These are phyloP conservation scores for Macrosteles quadrilineatus DNA, from an alignment of 1,140 invertebrate species.

Conservation along the genomic window DNA sequence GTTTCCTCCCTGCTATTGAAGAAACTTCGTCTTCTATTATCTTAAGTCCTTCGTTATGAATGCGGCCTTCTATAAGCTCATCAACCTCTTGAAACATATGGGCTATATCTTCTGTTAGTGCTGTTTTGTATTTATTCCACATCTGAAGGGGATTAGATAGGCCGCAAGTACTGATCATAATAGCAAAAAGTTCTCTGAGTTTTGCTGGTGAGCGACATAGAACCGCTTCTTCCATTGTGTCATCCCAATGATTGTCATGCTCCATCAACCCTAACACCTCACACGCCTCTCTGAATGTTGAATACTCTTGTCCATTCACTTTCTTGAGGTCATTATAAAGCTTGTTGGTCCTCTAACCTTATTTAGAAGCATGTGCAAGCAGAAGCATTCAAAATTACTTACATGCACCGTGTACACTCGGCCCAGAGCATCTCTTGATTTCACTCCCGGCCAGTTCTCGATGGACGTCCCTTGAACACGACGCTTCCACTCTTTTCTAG, in stretches of 20 bases:
- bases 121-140: constrained; percentile 49
- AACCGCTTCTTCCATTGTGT: constrained; percentile 44
- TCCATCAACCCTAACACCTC: constrained; percentile 34
- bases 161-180: constrained; percentile 46
- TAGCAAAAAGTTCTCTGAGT: constrained; percentile 52
- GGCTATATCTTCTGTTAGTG: too few species aligned
- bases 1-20: constrained; percentile 38
- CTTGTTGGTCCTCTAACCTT: constrained; percentile 52
- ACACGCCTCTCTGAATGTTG: constrained; percentile 50
- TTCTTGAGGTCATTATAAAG: constrained; percentile 51
- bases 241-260: constrained; percentile 46
- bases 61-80: constrained; percentile 35
- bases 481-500: constrained; percentile 31
- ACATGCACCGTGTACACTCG: constrained; percentile 48
- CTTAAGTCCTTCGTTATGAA: constrained; percentile 46
- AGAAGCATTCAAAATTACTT: constrained; percentile 46
- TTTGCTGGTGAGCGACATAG: constrained; percentile 44
- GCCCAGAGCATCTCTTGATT: constrained; percentile 40
- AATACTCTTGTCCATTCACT: constrained; percentile 48
- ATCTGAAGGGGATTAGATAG: constrained; percentile 43
- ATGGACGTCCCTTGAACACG: constrained; percentile 39
- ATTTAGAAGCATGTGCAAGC: constrained; percentile 51
- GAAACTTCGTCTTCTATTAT: constrained; percentile 48
- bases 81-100: constrained; percentile 46
- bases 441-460: constrained; percentile 42